These are phyloP conservation scores for human DNA, from an alignment of 2,113 vertebrate genomes.

Conservation along the genomic window DNA sequence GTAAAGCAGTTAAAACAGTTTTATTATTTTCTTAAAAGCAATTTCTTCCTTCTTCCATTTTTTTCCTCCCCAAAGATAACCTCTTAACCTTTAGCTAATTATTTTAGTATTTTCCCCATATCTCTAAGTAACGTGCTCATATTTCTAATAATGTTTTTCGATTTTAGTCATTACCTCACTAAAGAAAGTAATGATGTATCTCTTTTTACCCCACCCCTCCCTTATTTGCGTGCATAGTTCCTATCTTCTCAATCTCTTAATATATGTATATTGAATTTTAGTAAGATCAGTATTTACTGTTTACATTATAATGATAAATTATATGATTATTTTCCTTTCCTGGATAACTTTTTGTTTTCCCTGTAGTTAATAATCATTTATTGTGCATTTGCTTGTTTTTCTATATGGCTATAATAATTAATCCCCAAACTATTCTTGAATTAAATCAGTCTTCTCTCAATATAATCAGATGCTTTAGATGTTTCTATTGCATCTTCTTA, in stretches of 20 bases:
- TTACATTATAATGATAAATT: neutral
- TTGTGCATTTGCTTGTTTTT: neutral
- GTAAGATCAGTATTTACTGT: neutral
- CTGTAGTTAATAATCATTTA: neutral
- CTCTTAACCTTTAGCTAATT: neutral
- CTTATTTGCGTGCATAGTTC: neutral
- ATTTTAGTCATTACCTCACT: neutral
- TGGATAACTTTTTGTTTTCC: neutral
- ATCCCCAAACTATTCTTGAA: neutral
- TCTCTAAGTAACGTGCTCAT: neutral
- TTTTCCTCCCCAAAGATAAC: neutral
- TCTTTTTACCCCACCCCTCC: neutral
- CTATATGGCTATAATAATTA: neutral
- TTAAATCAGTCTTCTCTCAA: neutral
- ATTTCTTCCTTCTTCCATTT: neutral
- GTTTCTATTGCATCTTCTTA: neutral
- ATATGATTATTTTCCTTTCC: constrained; percentile 4
- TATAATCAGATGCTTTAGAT: neutral
- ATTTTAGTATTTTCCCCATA: neutral
- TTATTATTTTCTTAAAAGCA: neutral
- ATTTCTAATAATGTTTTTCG: neutral
- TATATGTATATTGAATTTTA: neutral
- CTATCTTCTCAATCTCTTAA: neutral
- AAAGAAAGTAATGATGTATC: neutral
- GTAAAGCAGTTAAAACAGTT: neutral